These are phyloP conservation scores for Bambusicola thoracicus DNA, from an alignment of 2,113 vertebrate genomes.

Conservation along the genomic window DNA sequence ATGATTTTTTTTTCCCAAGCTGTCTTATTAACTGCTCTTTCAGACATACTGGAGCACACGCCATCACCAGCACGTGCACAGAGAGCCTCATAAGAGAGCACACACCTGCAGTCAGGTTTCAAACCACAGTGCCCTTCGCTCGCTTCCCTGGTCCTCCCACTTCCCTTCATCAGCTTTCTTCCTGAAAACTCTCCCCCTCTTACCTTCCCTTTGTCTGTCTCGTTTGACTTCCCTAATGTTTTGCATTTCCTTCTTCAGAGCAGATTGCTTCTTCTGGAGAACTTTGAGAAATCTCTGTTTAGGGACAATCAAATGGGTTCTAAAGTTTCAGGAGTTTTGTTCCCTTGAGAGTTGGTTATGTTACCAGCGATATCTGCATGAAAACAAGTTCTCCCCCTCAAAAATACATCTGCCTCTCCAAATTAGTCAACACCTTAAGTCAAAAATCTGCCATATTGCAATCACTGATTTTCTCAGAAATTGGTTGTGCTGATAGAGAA, in stretches of 20 bases:
- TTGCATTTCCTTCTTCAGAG: slow-evolving; percentile 30
- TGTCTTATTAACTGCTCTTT: slow-evolving; percentile 12
- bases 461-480: neutral
- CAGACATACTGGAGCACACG: neutral
- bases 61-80: neutral
- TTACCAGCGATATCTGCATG: slow-evolving; percentile 19
- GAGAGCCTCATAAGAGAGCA: neutral
- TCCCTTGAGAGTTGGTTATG: slow-evolving; percentile 26
- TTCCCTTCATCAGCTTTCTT: neutral
- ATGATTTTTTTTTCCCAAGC: neutral
- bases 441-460: slow-evolving; percentile 17
- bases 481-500: neutral
- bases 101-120: neutral
- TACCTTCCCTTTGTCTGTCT: neutral
- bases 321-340: slow-evolving; percentile 43
- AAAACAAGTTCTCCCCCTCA: slow-evolving; percentile 29
- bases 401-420: slow-evolving; percentile 23
- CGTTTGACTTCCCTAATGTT: slow-evolving; percentile 47
- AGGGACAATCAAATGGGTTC: slow-evolving; percentile 42
- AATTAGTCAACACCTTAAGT: slow-evolving; percentile 42
- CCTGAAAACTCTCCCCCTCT: neutral
- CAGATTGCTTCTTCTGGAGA: slow-evolving; percentile 3
- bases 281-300: slow-evolving; percentile 50
- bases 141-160: neutral
- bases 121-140: neutral